Evolutionary conservation across 2,888 invertebrate genomes (phyloP), one percentile per base, ranked within the genome.

Genomic region (Synanthedon tipuliformis): DNA sequence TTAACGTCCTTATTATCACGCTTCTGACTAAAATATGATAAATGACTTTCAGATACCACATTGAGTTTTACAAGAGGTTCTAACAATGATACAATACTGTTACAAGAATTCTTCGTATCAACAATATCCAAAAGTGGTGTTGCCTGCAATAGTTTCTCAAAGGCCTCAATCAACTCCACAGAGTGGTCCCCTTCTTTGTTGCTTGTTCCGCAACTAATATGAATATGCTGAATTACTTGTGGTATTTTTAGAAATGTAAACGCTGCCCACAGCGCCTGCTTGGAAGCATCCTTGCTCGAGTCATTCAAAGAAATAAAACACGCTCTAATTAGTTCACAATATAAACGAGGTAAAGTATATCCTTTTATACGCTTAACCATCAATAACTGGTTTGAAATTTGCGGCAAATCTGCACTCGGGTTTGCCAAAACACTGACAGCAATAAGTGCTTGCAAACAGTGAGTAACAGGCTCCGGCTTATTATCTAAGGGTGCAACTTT

Each of bases 241-340:
- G 96, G 95, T 52, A 97, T 91, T 88, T 97, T 97, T 8, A 98
- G 89, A 71, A 97, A 97, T 0, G 95, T 95, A 71, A 97, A 97
- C 10, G 97, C 96, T 12, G 96, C 95, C 96, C 97, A 97, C 65
- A 96, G 91, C 4, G 96, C 93, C 67, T 97, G 96, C 62, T 94
- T 94, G 8, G 93, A 90, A 1, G 87, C 78, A 50, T 93, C 94
- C 61, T 93, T 94, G 52, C 93, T 92, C 0, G 94, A 94, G 76
- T 96, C 95, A 67, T 95, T 93, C 4, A 98, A 80, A n/a, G 95
- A 95, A 68, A 97, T 92, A 55, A 97, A 91, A 66, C 96, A 95
- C 0, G 96, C 95, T 58, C 97, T 89, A 62, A 97, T 93, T 40
- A 98, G 89, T 88, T 98, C 97, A 71, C 94, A 94, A 70, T 94